These are phyloP conservation scores for Micromussa lordhowensis DNA, from an alignment of 92 coral and sea anemone genomes.

Conservation along the genomic window DNA sequence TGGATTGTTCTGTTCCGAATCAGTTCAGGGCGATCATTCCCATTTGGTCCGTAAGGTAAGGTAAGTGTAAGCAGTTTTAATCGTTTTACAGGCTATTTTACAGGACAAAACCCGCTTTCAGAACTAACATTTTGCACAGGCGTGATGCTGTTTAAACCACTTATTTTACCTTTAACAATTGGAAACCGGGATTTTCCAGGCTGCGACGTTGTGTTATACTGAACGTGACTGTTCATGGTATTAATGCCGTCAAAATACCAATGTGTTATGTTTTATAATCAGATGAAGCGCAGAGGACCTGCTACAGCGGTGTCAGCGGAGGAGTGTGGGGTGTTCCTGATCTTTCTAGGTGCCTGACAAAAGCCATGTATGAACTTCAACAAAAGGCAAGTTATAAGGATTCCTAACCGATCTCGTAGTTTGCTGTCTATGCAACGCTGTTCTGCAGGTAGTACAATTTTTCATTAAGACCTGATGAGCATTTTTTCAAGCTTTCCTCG, in stretches of 20 bases:
- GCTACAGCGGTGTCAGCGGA: constrained; percentile 62
- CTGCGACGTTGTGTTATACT: too few species aligned
- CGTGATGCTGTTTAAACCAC: neutral
- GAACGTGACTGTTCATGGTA: neutral
- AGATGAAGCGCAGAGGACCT: constrained; percentile 78
- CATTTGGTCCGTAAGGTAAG: too few species aligned
- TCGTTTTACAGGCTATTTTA: too few species aligned
- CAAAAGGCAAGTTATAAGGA: constrained; percentile 44
- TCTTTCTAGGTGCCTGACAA: constrained; percentile 72
- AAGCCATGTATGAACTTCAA: constrained; percentile 63
- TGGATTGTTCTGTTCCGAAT: neutral
- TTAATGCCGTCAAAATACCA: neutral
- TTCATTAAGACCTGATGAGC: neutral
- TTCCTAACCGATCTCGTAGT: neutral
- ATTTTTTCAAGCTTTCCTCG: neutral
- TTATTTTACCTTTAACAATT: neutral
- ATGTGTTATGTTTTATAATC: neutral
- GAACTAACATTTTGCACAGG: neutral
- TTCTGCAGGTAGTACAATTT: neutral
- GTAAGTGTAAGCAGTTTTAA: neutral
- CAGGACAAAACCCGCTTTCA: neutral
- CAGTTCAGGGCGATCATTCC: too few species aligned
- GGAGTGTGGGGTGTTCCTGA: constrained; percentile 92
- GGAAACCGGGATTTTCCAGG: neutral
- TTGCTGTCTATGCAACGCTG: neutral